These are phyloP conservation scores for Echinops telfairi DNA, from an alignment of 2,113 vertebrate genomes.

Conservation along the genomic window DNA sequence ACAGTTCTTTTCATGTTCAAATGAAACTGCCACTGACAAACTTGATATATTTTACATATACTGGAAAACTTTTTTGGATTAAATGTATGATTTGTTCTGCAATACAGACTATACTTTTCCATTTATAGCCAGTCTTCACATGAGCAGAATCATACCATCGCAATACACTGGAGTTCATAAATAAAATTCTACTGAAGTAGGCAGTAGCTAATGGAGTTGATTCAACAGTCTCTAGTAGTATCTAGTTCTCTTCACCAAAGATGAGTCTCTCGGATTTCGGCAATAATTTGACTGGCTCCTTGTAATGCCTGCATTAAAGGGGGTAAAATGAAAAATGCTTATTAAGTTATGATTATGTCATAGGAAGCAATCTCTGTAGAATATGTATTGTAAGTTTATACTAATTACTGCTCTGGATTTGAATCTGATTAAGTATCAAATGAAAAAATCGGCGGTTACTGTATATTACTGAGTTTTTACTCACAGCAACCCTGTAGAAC, in stretches of 20 bases:
- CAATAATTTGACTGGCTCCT: conserved; percentile 98
- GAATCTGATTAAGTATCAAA: background rate
- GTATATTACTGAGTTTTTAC: background rate
- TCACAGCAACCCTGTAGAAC: background rate
- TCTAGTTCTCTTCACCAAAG: conserved; percentile 93
- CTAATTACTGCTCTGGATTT: background rate
- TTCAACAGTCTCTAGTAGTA: conserved; percentile 79
- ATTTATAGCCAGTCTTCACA: conserved; percentile 86
- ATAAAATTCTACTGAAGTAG: conserved; percentile 89
- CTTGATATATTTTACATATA: conserved; percentile 85
- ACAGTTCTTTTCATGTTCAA: conserved; percentile 80
- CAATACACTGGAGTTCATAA: conserved; percentile 89
- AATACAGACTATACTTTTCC: conserved; percentile 82
- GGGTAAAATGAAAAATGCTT: conserved; percentile 26
- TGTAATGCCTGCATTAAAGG: conserved; percentile 93
- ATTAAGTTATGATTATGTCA: background rate
- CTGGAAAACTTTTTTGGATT: conserved; percentile 85
- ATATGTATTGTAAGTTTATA: background rate
- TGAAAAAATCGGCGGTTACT: background rate
- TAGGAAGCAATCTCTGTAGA: background rate
- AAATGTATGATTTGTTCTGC: conserved; percentile 83
- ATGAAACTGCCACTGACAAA: conserved; percentile 83
- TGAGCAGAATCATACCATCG: conserved; percentile 85
- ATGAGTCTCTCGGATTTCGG: conserved; percentile 98
- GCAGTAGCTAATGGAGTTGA: conserved; percentile 88